Conservation (phyloP, 1,140 invertebrate genomes). For the Eurytemora carolleeae region DNA sequence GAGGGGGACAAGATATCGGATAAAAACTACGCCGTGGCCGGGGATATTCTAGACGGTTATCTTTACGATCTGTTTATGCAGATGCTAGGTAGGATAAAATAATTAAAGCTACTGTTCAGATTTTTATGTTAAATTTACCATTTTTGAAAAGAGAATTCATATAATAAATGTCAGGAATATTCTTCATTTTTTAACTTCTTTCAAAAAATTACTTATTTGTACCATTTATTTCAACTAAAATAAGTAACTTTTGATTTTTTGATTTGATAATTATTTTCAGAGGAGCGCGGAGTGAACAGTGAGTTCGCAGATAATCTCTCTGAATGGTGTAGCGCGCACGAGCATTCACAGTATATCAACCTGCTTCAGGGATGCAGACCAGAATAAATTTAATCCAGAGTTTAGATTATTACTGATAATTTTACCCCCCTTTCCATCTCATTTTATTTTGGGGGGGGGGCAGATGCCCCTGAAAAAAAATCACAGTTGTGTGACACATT, state of each 20-base stretch:
- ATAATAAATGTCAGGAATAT: too few species aligned
- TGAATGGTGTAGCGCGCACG: conserved; percentile 65
- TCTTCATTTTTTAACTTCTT: background rate
- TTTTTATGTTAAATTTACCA: background rate
- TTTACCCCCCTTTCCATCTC: too few species aligned
- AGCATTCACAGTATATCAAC: conserved; percentile 66
- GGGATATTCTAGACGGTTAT: conserved; percentile 48
- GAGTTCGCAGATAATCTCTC: conserved; percentile 71
- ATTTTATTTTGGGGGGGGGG: too few species aligned
- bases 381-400: too few species aligned
- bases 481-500: too few species aligned
- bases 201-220: background rate
- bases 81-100: conserved; percentile 37
- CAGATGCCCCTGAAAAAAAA: too few species aligned
- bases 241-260: background rate
- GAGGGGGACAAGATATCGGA: conserved; percentile 37
- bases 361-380: conserved; percentile 62
- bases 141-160: background rate
- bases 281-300: conserved; percentile 76
- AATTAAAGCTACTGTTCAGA: background rate
- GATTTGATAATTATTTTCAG: background rate
- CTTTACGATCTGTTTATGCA: conserved; percentile 77
- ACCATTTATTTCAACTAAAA: background rate
- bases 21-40: conserved; percentile 41
- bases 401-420: too few species aligned